Evolutionary conservation across 1,140 invertebrate genomes (phyloP), one percentile per base, ranked within the genome.

Genomic region (Varroa destructor): DNA sequence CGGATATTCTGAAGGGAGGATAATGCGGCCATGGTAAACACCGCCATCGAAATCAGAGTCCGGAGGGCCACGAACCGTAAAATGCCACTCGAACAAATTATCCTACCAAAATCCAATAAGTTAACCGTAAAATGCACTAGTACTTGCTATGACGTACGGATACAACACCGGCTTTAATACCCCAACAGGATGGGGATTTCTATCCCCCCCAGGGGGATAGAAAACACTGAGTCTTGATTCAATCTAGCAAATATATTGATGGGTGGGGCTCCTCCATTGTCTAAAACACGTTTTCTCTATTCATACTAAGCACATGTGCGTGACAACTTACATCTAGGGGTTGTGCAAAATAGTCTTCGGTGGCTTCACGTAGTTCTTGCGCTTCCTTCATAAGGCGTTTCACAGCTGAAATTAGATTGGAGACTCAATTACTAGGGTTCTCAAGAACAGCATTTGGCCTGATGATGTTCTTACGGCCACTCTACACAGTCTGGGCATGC

Each of bases 1-100:
- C 2, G 94, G 94, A 81, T 97, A 97, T 76, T 97, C 92, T 43
- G 89, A 85, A 0, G 85, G 85, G 71, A 97, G 82, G 71, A 94
- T 81, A 78, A 97, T 96, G 75, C 93, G 83, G 42, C 89, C 92
- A 81, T 95, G 92, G 79, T 94, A 95, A 73, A 93, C 82, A 54
- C 92, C 92, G 73, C 86, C 87, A 75, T 90, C 88, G 81, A 93
- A 96, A 57, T 93, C 91, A 0, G 89, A 87, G 3, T 87, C 88
- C 51, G 84, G 84, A 43, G 91, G 90, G 12, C 93, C 93, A 77
- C 88, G 83, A 6, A 97, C 87, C 0, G 93, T 97, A 79, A 97
- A 97, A 81, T 97, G 94, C 94, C 94, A 97, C 79, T 97, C 93
- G 82, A 97, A 97, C 43, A 97, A 80, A 82, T 97, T 97, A 77